Evolutionary conservation across 2,888 invertebrate species (phyloP), one percentile per base, ranked within the genome.

Genomic region (Lepidochitona cinerea): DNA sequence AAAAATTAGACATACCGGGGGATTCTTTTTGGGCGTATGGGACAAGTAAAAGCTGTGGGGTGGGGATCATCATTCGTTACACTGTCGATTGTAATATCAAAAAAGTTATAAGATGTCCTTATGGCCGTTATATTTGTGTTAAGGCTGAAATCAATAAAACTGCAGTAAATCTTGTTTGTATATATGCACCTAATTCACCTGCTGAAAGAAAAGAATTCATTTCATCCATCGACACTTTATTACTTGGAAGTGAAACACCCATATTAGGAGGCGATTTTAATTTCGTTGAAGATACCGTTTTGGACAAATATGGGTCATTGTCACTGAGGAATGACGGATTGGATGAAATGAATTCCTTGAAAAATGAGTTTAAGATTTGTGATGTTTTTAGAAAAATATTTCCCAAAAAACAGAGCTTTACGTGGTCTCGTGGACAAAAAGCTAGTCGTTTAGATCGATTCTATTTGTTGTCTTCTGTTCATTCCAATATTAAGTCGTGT

Each of bases 221-320:
- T 29, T 29, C 23, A 14, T 14, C 23, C 12, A 29, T 59, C 14
- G 59, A 59, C 29, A 59, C 1, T 59, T 18, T 59, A 26, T 29
- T 59, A 14, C 23, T 14, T 18, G 7, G 5, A 7, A 65, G 70
- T 35, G 29, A 69, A n/a, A 26, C 66, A 29, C 7, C 75, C 1
- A 64, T 73, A 23, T n/a, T 77, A 29, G 36, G 26, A 66, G 76
- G 76, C 18, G 76, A 76, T 66, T 76, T 72, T 70, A 76, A 76
- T 69, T 76, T 64, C 67, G 70, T 76, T 52, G 65, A 65, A 26
- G 69, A 74, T 52, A 66, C 71, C 14, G 12, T 36, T 0, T 54
- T 74, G 0, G 72, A 76, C 29, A 74, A 75, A 66, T n/a, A 73
- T 32, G 75, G 75, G n/a, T n/a, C n/a, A n/a, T n/a, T n/a, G n/a